Base-by-base conservation (phyloP, 2,797 vertebrate genomes). In the Falco berigora region DNA sequence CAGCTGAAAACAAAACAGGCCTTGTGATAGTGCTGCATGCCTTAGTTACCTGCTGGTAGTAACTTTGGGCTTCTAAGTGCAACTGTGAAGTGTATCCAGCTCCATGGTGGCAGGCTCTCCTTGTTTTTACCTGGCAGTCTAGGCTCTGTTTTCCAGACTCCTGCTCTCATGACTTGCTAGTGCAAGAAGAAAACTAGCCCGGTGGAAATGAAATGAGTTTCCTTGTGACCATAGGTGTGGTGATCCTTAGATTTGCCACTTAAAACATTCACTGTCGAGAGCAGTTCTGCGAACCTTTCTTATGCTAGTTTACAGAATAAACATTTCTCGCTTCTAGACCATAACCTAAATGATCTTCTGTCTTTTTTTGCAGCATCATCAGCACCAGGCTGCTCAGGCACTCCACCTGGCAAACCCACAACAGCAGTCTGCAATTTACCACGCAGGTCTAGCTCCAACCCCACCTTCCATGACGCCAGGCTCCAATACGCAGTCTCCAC, bases 401-500 rank as follows among this genome's bases (percentile, higher is more conserved):
- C 98, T 99, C 87, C 99, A 99, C 97, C 97, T 99, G 98, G 99
- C 99, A 93, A 99, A 98, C 97, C 97, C 98, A 8, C 98, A 98
- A n/a, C 99, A 99, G 98, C 99, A 99, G 98, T 97, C 98, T 55
- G 99, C 99, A 89, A 99, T 99, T 98, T 99, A 99, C 97, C 98
- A 98, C 23, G 99, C 99, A 1, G 98, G 99, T 63, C 98, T 99
- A 90, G 99, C 99, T 21, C 98, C 98, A 40, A 99, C 99, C 73
- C 99, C 99, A 10, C 99, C 99, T 87, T 99, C 99, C 96, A 99
- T 99, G 99, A 99, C 98, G 88, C 99, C 99, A 12, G 99, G 99
- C 90, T 99, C 99, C 92, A 99, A 99, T 89, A 98, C 99, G 75
- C 99, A 99, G 98, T 99, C 99, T 82, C 99, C 99, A 78, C 99